Percentiles rank a stretch among this genome's conserved stretches.
These are phyloP conservation scores for Coryphaenoides rupestris DNA, from an alignment of 2,113 vertebrate species.

Conservation along the genomic window DNA sequence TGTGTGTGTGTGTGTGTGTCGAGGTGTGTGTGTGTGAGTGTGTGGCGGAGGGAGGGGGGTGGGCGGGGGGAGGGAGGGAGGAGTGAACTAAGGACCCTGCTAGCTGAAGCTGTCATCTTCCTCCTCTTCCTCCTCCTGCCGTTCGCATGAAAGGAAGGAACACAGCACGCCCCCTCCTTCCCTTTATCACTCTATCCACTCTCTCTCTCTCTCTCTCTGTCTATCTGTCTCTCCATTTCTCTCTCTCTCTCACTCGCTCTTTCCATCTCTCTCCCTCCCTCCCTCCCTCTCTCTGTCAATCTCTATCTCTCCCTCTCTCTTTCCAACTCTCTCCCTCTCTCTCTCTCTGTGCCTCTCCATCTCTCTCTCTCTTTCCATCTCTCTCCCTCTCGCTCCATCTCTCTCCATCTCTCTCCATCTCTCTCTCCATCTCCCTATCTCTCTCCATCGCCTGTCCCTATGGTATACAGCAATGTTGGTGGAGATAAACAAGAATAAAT, in stretches of 20 bases:
- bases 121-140: conserved; percentile 44
- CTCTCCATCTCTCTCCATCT: neutral
- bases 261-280: neutral
- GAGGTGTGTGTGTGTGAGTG: conserved; percentile 7
- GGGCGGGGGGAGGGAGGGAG: no score
- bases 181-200: neutral
- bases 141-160: conserved; percentile 55
- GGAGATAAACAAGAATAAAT: conserved; percentile 60
- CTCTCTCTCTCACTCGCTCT: conserved; percentile 29
- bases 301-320: neutral
- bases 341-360: neutral
- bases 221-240: conserved; percentile 1
- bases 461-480: conserved; percentile 34
- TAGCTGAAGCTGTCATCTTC: conserved; percentile 52
- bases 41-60: neutral
- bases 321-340: conserved; percentile 19
- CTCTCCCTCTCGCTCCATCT: no score
- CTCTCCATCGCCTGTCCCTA: conserved; percentile 35
- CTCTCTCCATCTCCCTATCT: conserved; percentile 16
- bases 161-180: conserved; percentile 30
- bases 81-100: conserved; percentile 33
- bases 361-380: conserved; percentile 8
- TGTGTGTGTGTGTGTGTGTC: conserved; percentile 28
- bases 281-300: conserved; percentile 30
- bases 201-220: conserved; percentile 22